Conservation (phyloP, 2,113 vertebrate genomes). For the Octodon degus region DNA sequence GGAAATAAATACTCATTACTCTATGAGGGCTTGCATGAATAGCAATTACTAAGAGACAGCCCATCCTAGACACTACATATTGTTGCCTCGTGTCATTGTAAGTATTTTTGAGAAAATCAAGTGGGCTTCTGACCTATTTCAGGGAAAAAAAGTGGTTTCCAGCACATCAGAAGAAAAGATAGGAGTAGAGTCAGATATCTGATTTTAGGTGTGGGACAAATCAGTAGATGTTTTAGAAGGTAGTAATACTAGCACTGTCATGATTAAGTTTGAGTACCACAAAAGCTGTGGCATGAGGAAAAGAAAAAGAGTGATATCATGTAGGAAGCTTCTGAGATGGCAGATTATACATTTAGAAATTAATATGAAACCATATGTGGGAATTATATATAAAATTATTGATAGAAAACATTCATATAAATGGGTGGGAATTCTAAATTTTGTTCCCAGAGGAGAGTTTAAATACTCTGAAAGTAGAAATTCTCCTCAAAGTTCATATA, state of each 20-base stretch:
- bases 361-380: not conserved
- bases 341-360: not conserved
- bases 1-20: not conserved
- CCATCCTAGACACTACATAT: not conserved
- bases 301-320: not conserved
- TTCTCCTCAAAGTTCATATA: not conserved
- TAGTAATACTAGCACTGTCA: not conserved
- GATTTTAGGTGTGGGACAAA: not conserved
- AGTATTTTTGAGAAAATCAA: not conserved
- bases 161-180: not conserved
- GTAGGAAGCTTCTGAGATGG: not conserved
- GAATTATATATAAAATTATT: not conserved
- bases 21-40: not conserved
- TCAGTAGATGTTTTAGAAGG: slow-evolving; percentile 21
- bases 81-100: not conserved
- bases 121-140: not conserved
- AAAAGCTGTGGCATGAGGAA: not conserved
- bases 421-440: not conserved
- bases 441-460: not conserved
- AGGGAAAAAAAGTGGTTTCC: not conserved
- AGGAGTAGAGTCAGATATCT: not conserved
- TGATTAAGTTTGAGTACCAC: not conserved
- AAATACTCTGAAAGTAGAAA: slow-evolving; percentile 10
- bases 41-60: not conserved
- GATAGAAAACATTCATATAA: not conserved